These are phyloP conservation scores for Mesembrinibis cayennensis DNA, from an alignment of 2,113 vertebrate genomes.

Conservation along the genomic window DNA sequence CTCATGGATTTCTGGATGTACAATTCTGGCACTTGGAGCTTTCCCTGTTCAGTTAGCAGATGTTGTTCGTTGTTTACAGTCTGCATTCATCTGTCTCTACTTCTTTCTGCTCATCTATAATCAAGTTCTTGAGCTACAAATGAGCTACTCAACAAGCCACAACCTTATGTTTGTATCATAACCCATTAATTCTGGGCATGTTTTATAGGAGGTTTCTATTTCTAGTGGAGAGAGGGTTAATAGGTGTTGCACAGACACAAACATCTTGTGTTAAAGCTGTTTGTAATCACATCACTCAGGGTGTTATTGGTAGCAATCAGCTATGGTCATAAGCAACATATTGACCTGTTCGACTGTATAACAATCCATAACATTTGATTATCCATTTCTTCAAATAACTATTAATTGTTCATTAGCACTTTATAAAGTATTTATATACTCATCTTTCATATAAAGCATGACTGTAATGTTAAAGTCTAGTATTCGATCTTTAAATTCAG, in stretches of 20 bases:
- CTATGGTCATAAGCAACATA: neutral
- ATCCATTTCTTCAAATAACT: neutral
- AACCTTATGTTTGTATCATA: neutral
- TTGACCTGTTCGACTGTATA: neutral
- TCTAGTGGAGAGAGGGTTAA: conserved; percentile 7
- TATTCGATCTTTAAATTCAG: neutral
- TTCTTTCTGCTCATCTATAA: conserved; percentile 44
- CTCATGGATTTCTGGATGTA: neutral
- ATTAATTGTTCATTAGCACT: conserved; percentile 19
- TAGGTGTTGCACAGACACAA: neutral
- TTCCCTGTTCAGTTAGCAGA: neutral
- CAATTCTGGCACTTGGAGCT: neutral
- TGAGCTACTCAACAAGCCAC: neutral
- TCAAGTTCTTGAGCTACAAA: conserved; percentile 49
- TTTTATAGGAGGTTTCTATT: neutral
- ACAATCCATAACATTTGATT: neutral
- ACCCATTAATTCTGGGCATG: neutral
- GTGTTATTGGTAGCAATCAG: neutral
- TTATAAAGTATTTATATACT: conserved; percentile 11
- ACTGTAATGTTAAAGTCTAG: neutral
- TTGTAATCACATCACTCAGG: neutral
- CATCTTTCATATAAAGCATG: neutral
- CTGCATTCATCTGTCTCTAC: conserved; percentile 28
- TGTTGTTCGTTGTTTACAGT: conserved; percentile 9
- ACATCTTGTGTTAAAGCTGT: neutral